Base-by-base conservation (phyloP, 2,888 invertebrate species). In the Syrphus vitripennis region DNA sequence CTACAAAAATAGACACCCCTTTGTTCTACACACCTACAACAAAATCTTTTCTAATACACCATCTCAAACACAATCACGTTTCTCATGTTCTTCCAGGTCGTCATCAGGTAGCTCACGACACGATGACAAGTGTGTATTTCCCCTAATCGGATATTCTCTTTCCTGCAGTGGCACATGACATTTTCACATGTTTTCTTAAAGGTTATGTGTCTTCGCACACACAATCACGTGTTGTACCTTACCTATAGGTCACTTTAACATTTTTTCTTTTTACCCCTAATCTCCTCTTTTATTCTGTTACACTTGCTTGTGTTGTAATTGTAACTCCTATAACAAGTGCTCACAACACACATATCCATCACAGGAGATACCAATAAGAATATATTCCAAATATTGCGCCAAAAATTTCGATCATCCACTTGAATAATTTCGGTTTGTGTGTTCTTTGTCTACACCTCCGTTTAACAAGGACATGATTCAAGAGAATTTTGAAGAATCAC, bases 11-110 rank as follows among this genome's bases (percentile, higher is more conserved):
- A 59, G n/a, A n/a, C n/a, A n/a, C n/a, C 67, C 78, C 72, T 78
- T 78, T 31, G 61, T 74, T 69, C 59, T 71, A 80, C 67, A 84
- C 83, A 84, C 83, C 75, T 53, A 77, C 71, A 70, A 67, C 10
- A 74, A 59, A 26, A 42, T 74, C 34, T 48, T 29, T 6, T 1
- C 55, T 19, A 24, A 7, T 40, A 40, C 9, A 26, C 10, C 29
- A 57, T 57, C n/a, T n/a, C 12, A 24, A 75, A 26, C 10, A 63
- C 59, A 48, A 34, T 57, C 16, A 57, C 45, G 16, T 21, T n/a
- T n/a, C n/a, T n/a, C n/a, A n/a, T n/a, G n/a, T n/a, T n/a, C n/a
- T n/a, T 48, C 34, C 70, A 55, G 4, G 7, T 10, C 9, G 6
- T 10, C 10, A 29, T 10, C 83, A 84, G 80, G 83, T 84, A 84